A percentile compares a stretch with the other conserved stretches of the same genome.
These are phyloP conservation scores for Chondrilla cf. caribensis DNA, from an alignment of 37 sponge, comb jelly and placozoan genomes.

Conservation along the genomic window DNA sequence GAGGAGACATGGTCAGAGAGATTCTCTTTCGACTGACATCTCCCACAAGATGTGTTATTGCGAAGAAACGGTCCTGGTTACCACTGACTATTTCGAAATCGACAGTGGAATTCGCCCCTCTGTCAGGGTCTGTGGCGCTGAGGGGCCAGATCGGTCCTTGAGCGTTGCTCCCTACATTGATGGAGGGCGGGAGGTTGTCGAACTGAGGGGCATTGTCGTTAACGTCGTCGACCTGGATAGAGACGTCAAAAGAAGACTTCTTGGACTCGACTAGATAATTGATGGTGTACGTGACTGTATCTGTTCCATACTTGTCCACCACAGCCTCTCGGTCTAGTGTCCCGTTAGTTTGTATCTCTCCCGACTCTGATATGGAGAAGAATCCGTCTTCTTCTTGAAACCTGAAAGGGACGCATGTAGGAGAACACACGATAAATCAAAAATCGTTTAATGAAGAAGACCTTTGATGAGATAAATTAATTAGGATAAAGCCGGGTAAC, in stretches of 20 bases:
- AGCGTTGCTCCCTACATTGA: not conserved
- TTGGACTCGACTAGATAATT: not conserved
- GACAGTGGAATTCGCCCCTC: conserved; percentile 54
- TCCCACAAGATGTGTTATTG: conserved; percentile 1
- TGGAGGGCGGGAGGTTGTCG: conserved; percentile 29
- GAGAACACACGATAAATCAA: too few relatives aligned
- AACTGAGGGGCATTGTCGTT: conserved; percentile 65
- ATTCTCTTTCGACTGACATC: not conserved
- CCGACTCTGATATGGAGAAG: not conserved
- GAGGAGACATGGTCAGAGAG: not conserved
- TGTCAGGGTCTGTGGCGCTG: conserved; percentile 50
- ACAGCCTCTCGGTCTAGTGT: conserved; percentile 61
- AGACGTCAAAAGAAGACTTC: conserved; percentile 1
- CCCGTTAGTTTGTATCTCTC: conserved; percentile 10
- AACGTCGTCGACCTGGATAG: conserved; percentile 35
- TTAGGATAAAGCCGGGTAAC: too few relatives aligned
- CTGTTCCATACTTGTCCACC: not conserved
- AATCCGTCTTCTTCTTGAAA: conserved; percentile 19
- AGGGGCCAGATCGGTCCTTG: conserved; percentile 23
- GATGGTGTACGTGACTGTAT: conserved; percentile 29
- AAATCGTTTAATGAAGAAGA: too few relatives aligned
- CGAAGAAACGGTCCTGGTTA: conserved; percentile 41
- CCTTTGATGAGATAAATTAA: too few relatives aligned
- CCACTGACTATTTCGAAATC: conserved; percentile 38
- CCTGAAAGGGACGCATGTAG: not conserved